Base-by-base conservation (phyloP, 2,113 vertebrate genomes). In the Girardinichthys multiradiatus region DNA sequence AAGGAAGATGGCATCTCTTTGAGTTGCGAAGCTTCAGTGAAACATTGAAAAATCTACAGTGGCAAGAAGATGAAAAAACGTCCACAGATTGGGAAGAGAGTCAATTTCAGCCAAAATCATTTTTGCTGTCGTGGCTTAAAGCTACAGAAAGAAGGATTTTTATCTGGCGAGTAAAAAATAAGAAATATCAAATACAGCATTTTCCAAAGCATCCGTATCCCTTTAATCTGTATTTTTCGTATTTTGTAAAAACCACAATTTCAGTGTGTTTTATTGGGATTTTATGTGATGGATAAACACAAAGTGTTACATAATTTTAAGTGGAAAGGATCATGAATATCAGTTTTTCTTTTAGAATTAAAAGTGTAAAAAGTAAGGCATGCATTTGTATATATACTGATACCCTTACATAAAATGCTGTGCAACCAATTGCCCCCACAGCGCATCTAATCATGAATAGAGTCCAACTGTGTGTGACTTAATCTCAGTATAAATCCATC, bases 21-120 rank as follows among this genome's bases (percentile, higher is more conserved):
- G 21, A 59, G 27, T 28, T 71, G 28, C 67, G 27, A 37, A 59
- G 17, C 37, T 42, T 76, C 29, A 67, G 51, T 68, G 21, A 62
- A 81, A 70, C 31, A 70, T 72, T 70, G 2, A 70, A n/a, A 63
- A 9, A 59, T 45, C 15, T 64, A n/a, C 11, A 74, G 4, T 28
- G 30, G 68, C 2, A 37, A 35, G 35, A 7, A 4, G 27, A 6
- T 33, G 4, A 24, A 37, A 24, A 48, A 7, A 48, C 7, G 19
- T 42, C 26, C 26, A 14, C 11, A 71, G 54, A 39, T n/a, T 31
- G 64, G 61, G 26, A 48, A 29, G 39, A 62, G 61, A 51, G 59
- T 59, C 21, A 57, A 13, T 33, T 62, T 59, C 11, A 68, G 59
- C 19, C 64, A 31, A 57, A 70, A 64, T 58, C 35, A 26, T 51